Evolutionary conservation across 2,797 vertebrate species (phyloP).

Genomic region (Eleutherodactylus coqui): DNA sequence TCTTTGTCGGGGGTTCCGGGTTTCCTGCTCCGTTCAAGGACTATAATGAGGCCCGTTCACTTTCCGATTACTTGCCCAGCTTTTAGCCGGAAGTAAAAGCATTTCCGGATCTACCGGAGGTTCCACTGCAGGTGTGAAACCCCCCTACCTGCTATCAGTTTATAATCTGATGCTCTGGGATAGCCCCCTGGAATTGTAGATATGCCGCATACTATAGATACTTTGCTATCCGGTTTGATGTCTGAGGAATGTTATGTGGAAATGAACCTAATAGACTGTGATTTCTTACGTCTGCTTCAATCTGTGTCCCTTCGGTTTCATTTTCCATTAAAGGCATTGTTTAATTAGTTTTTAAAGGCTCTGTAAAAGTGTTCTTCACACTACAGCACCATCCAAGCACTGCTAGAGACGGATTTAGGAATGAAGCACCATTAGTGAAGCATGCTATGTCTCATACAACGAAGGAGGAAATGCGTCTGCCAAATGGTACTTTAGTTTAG

Average conservation of each 20-base stretch:
- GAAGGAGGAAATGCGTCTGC: constrained; percentile 58
- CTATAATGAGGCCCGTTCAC: too few species aligned
- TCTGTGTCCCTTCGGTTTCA: neutral
- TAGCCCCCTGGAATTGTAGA: neutral
- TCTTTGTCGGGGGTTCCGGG: too few species aligned
- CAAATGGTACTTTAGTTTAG: constrained; percentile 59
- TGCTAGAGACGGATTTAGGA: constrained; percentile 26
- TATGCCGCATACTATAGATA: constrained; percentile 32
- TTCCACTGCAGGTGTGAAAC: too few species aligned
- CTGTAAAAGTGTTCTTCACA: constrained; percentile 43
- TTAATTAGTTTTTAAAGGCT: constrained; percentile 36
- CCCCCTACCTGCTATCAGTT: constrained; percentile 49
- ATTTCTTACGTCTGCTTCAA: constrained; percentile 15
- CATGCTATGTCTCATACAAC: constrained; percentile 48
- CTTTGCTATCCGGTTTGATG: neutral
- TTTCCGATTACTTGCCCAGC: too few species aligned
- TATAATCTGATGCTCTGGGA: constrained; percentile 26
- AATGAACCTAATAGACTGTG: constrained; percentile 2
- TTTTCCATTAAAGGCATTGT: constrained; percentile 26
- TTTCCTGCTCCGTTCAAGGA: too few species aligned
- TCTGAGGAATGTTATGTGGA: constrained; percentile 21
- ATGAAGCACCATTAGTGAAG: constrained; percentile 40
- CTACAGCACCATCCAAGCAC: constrained; percentile 5
- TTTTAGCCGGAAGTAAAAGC: too few species aligned
- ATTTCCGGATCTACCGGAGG: too few species aligned